Conservation (phyloP, 2,888 invertebrate genomes). For the Luffia ferchaultella region DNA sequence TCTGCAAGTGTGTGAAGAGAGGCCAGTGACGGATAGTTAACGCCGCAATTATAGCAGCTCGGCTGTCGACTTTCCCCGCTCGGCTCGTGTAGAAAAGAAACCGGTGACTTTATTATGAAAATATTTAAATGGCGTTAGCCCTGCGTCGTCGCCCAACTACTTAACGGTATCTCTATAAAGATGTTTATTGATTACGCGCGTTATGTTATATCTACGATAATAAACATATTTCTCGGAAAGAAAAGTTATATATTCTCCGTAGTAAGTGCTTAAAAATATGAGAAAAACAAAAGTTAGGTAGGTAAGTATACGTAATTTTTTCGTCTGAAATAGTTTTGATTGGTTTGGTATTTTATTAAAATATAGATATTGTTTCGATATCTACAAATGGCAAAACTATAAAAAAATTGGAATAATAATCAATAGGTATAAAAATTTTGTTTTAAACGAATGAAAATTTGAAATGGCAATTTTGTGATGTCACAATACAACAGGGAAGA, state of each 20-base stretch:
- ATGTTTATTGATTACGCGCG: too few relatives aligned
- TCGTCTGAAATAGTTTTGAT: too few relatives aligned
- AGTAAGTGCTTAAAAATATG: too few relatives aligned
- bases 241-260: too few relatives aligned
- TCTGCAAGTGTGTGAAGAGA: neutral
- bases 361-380: neutral
- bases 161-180: neutral
- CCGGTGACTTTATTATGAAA: neutral
- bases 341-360: too few relatives aligned
- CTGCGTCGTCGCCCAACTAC: neutral
- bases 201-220: too few relatives aligned
- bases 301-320: conserved; percentile 5
- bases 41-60: neutral
- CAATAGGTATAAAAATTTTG: too few relatives aligned
- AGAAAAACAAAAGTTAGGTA: conserved; percentile 6
- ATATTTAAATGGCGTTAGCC: neutral
- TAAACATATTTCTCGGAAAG: too few relatives aligned
- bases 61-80: neutral
- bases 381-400: neutral
- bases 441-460: too few relatives aligned
- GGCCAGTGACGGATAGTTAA: neutral
- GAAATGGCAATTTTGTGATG: too few relatives aligned
- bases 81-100: neutral
- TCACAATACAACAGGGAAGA: too few relatives aligned
- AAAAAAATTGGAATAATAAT: neutral